Percentiles rank a stretch among this genome's conserved stretches.
phyloP scores from a whole-genome alignment of 2,113 vertebrate species.

The Donacobius atricapilla region DNA sequence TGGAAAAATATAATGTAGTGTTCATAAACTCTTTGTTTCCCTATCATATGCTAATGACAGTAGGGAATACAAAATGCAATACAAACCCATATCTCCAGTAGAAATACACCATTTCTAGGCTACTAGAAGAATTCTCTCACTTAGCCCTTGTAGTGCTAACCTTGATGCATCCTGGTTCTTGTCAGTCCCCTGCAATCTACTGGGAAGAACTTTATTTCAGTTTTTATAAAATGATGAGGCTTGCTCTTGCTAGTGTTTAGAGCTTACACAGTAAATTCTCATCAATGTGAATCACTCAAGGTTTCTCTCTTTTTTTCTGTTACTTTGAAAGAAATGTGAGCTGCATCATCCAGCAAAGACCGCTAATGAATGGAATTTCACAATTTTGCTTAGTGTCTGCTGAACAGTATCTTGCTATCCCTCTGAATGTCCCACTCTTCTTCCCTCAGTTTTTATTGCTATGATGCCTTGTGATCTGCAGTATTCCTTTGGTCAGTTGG shows the following conservation, averaged over 20 bases:
- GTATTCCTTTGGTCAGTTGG: not conserved
- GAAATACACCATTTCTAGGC: not conserved
- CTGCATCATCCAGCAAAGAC: not conserved
- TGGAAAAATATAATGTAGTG: not conserved
- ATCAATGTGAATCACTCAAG: not conserved
- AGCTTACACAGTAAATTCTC: not conserved
- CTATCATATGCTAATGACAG: not conserved
- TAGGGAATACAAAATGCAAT: not conserved
- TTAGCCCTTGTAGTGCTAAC: not conserved
- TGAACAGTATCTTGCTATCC: not conserved
- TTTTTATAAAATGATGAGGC: constrained; percentile 19
- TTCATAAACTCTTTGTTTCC: not conserved
- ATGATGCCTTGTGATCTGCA: not conserved
- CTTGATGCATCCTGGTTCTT: constrained; percentile 30
- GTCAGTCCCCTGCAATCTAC: not conserved
- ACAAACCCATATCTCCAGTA: not conserved
- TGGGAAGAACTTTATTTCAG: constrained; percentile 21
- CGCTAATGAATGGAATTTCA: constrained; percentile 18
- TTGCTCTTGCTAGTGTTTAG: constrained; percentile 26
- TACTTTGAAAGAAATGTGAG: constrained; percentile 14
- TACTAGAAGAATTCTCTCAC: not conserved
- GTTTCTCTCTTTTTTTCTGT: not conserved
- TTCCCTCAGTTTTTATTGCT: not conserved
- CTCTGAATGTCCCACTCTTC: fast-evolving
- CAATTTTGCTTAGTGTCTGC: not conserved